Evolutionary conservation across 1,140 invertebrate genomes (phyloP), one percentile per base, ranked within the genome.

Genomic region (Zaprionus kolodkinae): DNA sequence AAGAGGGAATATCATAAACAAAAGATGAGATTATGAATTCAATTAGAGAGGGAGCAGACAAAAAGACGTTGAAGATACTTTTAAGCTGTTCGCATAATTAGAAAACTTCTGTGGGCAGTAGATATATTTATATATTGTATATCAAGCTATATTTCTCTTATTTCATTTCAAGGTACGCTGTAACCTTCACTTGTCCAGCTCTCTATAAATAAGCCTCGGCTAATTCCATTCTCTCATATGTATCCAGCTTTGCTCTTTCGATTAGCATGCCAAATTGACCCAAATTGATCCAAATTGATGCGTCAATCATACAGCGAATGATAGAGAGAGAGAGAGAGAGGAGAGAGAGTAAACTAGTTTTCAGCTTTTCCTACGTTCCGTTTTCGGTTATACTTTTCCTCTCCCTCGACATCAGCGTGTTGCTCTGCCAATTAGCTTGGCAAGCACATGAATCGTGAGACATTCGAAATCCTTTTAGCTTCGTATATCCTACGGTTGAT

Each of bases 371-470:
- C n/a, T n/a, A n/a, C n/a, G n/a, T n/a, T n/a, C n/a, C n/a, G n/a
- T n/a, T n/a, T 48, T 59, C 21, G 21, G 21, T 21, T 21, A 40
- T 48, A 54, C 27, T 12, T 63, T 10, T 25, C 52, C 7, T 43
- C n/a, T 43, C n/a, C 10, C 17, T 43, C 21, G 25, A 45, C 70
- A 59, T 61, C 57, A 40, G 30, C 69, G 63, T 57, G 76, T 76
- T 30, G 66, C 65, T 64, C 63, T 84, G 61, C 61, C 76, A 84
- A 83, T 83, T 83, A 83, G 72, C 66, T 35, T n/a, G 69, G 68
- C 59, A 63, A 62, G 72, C 72, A 60, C 36, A 64, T 55, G 72
- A 75, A 70, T 68, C 72, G 72, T 78, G 76, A 74, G 66, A 54
- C 64, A 72, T 72, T 68, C 35, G 48, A 66, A 76, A 64, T 70